A percentile compares a stretch with the other conserved stretches of the same genome.
Evolutionary conservation across 2,797 vertebrate genomes (phyloP).

Genomic region (Helostoma temminkii): DNA sequence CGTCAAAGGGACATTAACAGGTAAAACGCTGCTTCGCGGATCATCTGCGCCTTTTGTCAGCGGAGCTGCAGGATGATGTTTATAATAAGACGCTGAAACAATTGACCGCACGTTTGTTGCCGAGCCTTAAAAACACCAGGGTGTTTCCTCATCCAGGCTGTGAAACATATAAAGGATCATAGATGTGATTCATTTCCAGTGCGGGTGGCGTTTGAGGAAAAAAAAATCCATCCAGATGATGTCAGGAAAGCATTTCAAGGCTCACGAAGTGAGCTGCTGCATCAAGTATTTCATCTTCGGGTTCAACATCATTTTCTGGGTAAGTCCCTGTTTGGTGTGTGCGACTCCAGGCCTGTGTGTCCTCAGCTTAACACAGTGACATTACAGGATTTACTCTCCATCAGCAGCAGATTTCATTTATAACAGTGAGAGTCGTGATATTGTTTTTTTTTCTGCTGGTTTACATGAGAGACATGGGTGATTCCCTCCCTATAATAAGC

Average conservation of each 20-base stretch:
- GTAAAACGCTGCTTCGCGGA: background rate
- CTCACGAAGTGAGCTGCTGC: constrained; percentile 99
- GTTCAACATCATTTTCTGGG: constrained; percentile 99
- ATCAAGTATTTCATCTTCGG: constrained; percentile 99
- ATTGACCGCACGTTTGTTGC: constrained; percentile 50
- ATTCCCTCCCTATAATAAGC: constrained; percentile 14
- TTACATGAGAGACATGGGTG: background rate
- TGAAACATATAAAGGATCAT: constrained; percentile 37
- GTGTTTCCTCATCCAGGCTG: constrained; percentile 59
- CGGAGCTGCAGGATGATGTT: constrained; percentile 42
- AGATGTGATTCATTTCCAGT: constrained; percentile 57
- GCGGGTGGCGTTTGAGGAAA: constrained; percentile 25
- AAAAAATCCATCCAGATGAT: constrained; percentile 85
- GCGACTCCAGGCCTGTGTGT: constrained; percentile 33
- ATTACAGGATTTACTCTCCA: background rate
- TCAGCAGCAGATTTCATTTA: background rate
- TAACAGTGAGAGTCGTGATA: background rate
- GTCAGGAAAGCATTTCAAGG: constrained; percentile 98
- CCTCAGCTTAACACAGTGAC: constrained; percentile 2
- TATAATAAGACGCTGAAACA: constrained; percentile 48
- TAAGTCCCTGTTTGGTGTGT: constrained; percentile 79
- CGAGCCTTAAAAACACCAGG: constrained; percentile 37
- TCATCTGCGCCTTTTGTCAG: constrained; percentile 27
- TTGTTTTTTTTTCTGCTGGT: background rate
- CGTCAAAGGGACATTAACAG: background rate